Percentiles rank a stretch among this genome's conserved stretches.
Conservation (phyloP, 2,888 invertebrate species). For the Mystacides longicornis region DNA sequence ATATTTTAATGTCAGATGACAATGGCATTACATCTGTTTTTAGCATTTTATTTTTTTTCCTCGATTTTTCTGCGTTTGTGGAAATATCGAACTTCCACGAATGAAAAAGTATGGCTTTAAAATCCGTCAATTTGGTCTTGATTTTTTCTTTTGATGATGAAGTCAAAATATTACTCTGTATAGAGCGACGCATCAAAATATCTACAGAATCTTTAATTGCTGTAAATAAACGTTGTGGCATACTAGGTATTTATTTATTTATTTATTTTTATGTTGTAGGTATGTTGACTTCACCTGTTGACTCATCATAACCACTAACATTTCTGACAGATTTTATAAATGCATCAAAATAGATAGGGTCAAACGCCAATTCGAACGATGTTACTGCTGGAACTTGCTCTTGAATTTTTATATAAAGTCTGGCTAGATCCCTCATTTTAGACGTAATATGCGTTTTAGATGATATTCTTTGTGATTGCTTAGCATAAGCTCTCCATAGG, state of each 20-base stretch:
- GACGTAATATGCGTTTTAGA: constrained; percentile 1
- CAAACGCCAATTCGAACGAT: constrained; percentile 5
- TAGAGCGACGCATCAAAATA: constrained; percentile 7
- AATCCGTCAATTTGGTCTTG: not conserved
- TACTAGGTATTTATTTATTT: too few relatives aligned
- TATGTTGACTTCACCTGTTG: not conserved
- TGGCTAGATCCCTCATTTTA: constrained; percentile 9
- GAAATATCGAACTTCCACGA: too few relatives aligned
- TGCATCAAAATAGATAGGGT: not conserved
- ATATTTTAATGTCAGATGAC: too few relatives aligned
- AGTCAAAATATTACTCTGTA: constrained; percentile 1
- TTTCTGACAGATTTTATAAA: not conserved
- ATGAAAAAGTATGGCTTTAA: not conserved
- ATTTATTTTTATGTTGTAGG: too few relatives aligned
- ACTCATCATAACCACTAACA: constrained; percentile 2
- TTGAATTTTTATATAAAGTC: not conserved
- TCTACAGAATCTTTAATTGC: constrained; percentile 7
- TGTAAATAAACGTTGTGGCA: constrained; percentile 4
- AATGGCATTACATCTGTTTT: too few relatives aligned
- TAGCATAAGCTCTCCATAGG: constrained; percentile 1
- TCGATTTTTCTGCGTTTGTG: too few relatives aligned
- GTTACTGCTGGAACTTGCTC: constrained; percentile 8
- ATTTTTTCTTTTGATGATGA: constrained; percentile 4
- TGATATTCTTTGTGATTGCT: too few relatives aligned
- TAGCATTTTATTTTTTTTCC: too few relatives aligned